Conservation (phyloP, 2,888 invertebrate species). For the Anagyrus pseudococci region DNA sequence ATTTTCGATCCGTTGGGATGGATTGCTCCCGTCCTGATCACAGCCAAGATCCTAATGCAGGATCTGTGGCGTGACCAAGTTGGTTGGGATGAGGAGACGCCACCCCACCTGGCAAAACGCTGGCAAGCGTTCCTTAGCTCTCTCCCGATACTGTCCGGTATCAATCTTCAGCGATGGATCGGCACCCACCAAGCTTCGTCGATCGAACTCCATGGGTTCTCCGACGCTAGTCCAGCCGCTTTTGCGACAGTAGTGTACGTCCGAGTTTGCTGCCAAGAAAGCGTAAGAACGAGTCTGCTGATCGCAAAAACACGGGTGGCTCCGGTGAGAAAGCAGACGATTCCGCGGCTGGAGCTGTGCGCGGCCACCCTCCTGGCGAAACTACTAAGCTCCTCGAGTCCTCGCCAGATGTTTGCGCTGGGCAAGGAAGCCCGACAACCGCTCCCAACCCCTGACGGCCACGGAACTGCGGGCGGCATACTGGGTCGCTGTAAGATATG, state of each 20-base stretch:
- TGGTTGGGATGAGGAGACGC: background rate
- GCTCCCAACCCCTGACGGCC: too few species aligned
- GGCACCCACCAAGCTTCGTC: background rate
- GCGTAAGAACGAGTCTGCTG: too few species aligned
- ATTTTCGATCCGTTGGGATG: background rate
- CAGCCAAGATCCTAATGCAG: background rate
- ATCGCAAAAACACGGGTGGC: too few species aligned
- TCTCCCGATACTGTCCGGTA: background rate
- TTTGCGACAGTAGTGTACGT: too few species aligned
- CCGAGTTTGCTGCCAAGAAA: too few species aligned
- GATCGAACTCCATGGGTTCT: background rate
- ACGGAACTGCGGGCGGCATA: too few species aligned
- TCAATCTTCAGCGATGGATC: slow-evolving; percentile 1
- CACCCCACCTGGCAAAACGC: background rate
- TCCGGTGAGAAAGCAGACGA: too few species aligned
- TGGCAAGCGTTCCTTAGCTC: background rate
- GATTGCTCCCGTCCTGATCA: background rate
- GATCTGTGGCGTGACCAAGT: background rate
- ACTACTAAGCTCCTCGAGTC: too few species aligned
- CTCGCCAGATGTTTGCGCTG: too few species aligned
- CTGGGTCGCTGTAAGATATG: too few species aligned
- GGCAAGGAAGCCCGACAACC: too few species aligned
- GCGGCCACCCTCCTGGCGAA: background rate
- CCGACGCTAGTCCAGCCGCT: background rate
- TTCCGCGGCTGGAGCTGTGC: background rate